Evolutionary conservation across 2,888 invertebrate species (phyloP).

Genomic region (Oxyteleia sp.): DNA sequence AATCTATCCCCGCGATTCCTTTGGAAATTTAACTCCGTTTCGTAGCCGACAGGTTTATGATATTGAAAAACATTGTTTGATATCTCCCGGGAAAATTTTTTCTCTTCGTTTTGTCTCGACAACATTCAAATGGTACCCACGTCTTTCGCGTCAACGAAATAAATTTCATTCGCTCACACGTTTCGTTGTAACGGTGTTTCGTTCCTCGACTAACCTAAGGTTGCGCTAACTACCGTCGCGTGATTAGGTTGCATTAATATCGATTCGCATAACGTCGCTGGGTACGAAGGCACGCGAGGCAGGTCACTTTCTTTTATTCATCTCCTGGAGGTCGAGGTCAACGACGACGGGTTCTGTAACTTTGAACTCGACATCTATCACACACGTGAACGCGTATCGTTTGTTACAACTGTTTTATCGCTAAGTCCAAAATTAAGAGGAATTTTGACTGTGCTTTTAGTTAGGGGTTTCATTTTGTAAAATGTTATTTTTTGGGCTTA

Average conservation of each 20-base stretch:
- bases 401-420: constrained; percentile 4
- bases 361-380: constrained; percentile 51
- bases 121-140: constrained; percentile 64
- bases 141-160: constrained; percentile 68
- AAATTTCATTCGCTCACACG: constrained; percentile 71
- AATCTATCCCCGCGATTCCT: constrained; percentile 1
- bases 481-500: no score
- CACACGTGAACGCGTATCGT: constrained; percentile 23
- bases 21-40: constrained; percentile 28
- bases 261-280: constrained; percentile 71
- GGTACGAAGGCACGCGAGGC: constrained; percentile 69
- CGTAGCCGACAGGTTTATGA: constrained; percentile 25
- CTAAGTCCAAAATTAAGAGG: background rate
- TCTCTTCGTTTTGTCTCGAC: constrained; percentile 29
- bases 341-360: constrained; percentile 63
- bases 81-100: constrained; percentile 29
- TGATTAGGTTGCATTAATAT: constrained; percentile 76
- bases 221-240: constrained; percentile 74
- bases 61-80: constrained; percentile 40
- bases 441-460: no score
- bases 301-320: constrained; percentile 72
- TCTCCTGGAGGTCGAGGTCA: constrained; percentile 72
- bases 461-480: no score
- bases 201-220: constrained; percentile 60
- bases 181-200: constrained; percentile 71